Percentiles rank a stretch among this genome's conserved stretches.
These are phyloP conservation scores for Ichneumoninae sp. DNA, from an alignment of 2,888 invertebrate genomes.

Conservation along the genomic window DNA sequence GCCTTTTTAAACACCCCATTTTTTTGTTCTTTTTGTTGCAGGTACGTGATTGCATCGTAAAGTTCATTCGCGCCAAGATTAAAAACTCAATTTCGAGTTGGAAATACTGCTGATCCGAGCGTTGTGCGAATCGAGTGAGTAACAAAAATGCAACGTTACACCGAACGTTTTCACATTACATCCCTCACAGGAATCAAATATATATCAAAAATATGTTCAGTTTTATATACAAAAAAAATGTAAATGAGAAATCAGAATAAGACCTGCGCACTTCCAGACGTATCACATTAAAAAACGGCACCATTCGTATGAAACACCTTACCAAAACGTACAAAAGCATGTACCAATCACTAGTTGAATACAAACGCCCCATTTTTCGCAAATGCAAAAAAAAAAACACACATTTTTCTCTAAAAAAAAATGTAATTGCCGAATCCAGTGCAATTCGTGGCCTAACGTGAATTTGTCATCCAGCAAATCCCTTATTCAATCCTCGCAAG, in stretches of 20 bases:
- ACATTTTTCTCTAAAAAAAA: too few species aligned
- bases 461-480: too few species aligned
- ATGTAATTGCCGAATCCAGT: too few species aligned
- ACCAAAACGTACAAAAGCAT: too few species aligned
- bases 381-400: too few species aligned
- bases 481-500: too few species aligned
- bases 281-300: too few species aligned
- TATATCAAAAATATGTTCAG: neutral
- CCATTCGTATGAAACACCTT: too few species aligned
- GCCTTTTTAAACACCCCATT: constrained; percentile 29
- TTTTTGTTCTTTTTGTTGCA: constrained; percentile 66
- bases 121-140: constrained; percentile 58
- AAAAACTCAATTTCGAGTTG: constrained; percentile 8
- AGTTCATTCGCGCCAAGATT: constrained; percentile 63
- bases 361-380: too few species aligned
- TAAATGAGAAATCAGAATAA: neutral
- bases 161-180: neutral
- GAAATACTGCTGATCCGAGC: neutral
- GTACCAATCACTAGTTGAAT: too few species aligned
- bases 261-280: too few species aligned
- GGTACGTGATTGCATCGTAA: constrained; percentile 76
- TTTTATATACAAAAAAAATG: neutral
- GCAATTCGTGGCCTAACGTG: too few species aligned
- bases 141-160: constrained; percentile 32
- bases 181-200: neutral